These are phyloP conservation scores for Albula glossodonta DNA, from an alignment of 2,113 vertebrate species.

Conservation along the genomic window DNA sequence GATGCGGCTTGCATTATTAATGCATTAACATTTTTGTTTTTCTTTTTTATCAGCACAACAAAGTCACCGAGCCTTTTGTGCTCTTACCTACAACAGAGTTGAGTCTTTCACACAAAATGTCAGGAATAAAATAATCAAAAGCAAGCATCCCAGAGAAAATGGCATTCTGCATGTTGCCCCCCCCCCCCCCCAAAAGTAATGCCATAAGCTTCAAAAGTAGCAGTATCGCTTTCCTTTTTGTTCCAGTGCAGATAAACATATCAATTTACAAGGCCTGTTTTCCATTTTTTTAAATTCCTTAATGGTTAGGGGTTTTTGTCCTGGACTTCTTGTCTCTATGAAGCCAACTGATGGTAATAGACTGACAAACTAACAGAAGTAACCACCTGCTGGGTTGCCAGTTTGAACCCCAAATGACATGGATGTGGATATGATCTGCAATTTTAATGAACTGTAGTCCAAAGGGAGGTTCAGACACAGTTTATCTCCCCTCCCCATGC, in stretches of 20 bases:
- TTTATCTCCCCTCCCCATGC: neutral
- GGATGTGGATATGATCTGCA: neutral
- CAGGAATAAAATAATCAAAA: conserved; percentile 6
- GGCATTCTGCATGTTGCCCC: conserved; percentile 7
- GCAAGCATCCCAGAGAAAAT: conserved; percentile 7
- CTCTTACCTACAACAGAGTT: neutral
- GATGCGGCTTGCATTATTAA: conserved; percentile 10
- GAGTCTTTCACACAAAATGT: conserved; percentile 5
- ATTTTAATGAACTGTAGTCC: neutral
- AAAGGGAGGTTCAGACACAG: neutral
- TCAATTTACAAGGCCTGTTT: neutral
- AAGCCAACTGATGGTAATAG: neutral
- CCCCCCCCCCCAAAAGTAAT: neutral
- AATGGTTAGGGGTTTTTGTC: too few species aligned
- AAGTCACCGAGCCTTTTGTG: neutral
- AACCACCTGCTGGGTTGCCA: neutral
- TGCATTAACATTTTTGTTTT: conserved; percentile 3
- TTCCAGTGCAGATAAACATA: neutral
- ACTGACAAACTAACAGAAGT: neutral
- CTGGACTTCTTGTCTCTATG: neutral
- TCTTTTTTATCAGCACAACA: conserved; percentile 9
- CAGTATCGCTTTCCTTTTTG: neutral
- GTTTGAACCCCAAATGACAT: neutral
- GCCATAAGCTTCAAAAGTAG: neutral
- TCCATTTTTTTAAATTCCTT: too few species aligned